These are phyloP conservation scores for Anser brachyrhynchus DNA, from an alignment of 2,113 vertebrate species.

Conservation along the genomic window DNA sequence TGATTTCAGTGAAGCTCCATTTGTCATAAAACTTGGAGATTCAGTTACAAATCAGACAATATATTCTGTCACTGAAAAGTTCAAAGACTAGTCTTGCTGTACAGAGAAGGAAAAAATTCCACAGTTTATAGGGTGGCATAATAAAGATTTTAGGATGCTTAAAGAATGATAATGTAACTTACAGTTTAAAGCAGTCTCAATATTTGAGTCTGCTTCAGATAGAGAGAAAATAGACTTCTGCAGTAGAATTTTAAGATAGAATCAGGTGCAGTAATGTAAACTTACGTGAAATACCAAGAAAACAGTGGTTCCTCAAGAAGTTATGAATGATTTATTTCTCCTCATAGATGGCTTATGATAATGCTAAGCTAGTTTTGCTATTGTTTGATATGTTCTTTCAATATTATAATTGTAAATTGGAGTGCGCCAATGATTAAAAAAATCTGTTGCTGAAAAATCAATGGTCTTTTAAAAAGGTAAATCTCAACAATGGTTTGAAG, in stretches of 20 bases:
- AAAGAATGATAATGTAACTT: neutral
- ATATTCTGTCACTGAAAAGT: constrained; percentile 2
- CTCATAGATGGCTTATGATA: neutral
- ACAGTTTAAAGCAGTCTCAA: neutral
- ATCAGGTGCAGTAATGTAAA: neutral
- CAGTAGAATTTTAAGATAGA: neutral
- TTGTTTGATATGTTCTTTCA: neutral
- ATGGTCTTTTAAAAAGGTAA: neutral
- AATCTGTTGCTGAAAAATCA: neutral
- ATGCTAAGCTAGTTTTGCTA: neutral
- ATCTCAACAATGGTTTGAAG: neutral
- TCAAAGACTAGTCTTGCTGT: neutral
- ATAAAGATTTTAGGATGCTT: neutral
- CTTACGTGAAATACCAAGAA: neutral
- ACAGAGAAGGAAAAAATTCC: neutral
- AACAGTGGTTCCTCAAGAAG: neutral
- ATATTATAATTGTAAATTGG: neutral
- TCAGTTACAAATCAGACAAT: neutral
- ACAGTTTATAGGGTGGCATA: neutral
- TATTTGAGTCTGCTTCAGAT: neutral
- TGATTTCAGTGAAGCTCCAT: neutral
- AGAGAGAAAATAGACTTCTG: neutral
- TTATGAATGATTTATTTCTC: neutral
- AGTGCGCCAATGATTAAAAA: neutral
- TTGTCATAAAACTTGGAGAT: neutral